A percentile compares a stretch with the other conserved stretches of the same genome.
These are phyloP conservation scores for Arrhopalites spinosus DNA, from an alignment of 2,888 invertebrate species.

Conservation along the genomic window DNA sequence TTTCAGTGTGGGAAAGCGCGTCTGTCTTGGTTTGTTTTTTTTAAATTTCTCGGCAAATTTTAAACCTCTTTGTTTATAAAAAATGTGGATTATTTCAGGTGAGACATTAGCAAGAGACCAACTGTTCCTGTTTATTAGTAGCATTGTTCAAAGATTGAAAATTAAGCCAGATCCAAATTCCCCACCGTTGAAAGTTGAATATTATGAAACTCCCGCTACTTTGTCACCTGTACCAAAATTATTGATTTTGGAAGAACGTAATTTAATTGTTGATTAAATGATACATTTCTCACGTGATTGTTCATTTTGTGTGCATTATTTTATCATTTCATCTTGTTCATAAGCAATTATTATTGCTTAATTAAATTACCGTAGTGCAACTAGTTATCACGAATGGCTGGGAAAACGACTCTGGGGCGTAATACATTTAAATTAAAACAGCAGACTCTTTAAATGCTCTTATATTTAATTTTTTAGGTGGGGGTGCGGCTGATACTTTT, in stretches of 20 bases:
- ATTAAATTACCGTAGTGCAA: no score
- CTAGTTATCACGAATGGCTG: no score
- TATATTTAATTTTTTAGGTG: no score
- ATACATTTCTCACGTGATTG: no score
- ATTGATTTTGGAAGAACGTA: conserved; percentile 22
- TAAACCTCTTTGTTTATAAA: neutral
- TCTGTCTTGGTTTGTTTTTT: conserved; percentile 35
- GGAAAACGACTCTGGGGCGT: no score
- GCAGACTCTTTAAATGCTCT: no score
- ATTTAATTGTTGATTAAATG: no score
- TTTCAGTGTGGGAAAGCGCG: conserved; percentile 43
- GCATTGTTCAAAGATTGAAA: conserved; percentile 40
- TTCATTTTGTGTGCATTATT: no score
- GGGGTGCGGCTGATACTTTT: no score
- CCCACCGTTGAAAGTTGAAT: conserved; percentile 13
- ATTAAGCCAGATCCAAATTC: conserved; percentile 12
- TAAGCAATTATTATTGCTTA: no score
- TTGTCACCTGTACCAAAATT: conserved; percentile 19
- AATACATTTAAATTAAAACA: no score
- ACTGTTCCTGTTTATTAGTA: conserved; percentile 36
- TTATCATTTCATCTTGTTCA: no score
- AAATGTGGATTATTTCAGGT: neutral
- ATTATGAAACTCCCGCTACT: conserved; percentile 19
- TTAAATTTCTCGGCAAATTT: neutral
- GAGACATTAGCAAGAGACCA: conserved; percentile 37